Evolutionary conservation across 1,140 invertebrate species (phyloP).

Genomic region (Tribolium madens): DNA sequence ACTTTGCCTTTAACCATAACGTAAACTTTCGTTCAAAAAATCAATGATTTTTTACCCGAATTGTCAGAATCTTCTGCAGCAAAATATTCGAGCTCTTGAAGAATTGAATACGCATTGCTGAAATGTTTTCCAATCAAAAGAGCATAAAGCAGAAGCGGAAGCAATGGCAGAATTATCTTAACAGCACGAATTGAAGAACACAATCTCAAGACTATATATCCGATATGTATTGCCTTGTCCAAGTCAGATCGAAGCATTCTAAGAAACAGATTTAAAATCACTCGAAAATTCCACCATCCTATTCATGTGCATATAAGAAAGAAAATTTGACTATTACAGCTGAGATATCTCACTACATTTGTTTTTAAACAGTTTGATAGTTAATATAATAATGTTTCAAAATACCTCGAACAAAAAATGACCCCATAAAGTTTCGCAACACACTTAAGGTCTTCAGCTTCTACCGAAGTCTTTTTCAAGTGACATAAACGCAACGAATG

Average conservation of each 20-base stretch:
- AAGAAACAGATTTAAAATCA: background rate
- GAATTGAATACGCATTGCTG: conserved; percentile 62
- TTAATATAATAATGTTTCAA: no score
- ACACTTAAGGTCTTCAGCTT: conserved; percentile 66
- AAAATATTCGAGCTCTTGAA: conserved; percentile 66
- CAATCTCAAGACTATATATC: conserved; percentile 64
- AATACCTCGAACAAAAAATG: conserved; percentile 67
- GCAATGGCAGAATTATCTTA: conserved; percentile 61
- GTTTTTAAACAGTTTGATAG: no score
- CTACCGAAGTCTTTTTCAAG: conserved; percentile 62
- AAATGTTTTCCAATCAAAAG: conserved; percentile 64
- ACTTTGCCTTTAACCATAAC: conserved; percentile 52
- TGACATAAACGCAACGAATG: conserved; percentile 65
- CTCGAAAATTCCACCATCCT: no score
- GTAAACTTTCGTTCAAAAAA: background rate
- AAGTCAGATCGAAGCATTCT: conserved; percentile 63
- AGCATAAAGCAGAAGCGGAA: conserved; percentile 65
- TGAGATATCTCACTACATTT: no score
- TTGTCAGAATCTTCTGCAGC: conserved; percentile 65
- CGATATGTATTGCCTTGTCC: conserved; percentile 63
- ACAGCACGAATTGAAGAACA: conserved; percentile 62
- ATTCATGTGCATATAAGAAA: no score
- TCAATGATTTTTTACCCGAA: conserved; percentile 61
- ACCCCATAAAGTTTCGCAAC: conserved; percentile 66
- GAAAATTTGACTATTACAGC: no score